Percentiles rank a stretch among this genome's conserved stretches.
Evolutionary conservation across 1,140 invertebrate species (phyloP).

Genomic region (Drosophila watanabei): DNA sequence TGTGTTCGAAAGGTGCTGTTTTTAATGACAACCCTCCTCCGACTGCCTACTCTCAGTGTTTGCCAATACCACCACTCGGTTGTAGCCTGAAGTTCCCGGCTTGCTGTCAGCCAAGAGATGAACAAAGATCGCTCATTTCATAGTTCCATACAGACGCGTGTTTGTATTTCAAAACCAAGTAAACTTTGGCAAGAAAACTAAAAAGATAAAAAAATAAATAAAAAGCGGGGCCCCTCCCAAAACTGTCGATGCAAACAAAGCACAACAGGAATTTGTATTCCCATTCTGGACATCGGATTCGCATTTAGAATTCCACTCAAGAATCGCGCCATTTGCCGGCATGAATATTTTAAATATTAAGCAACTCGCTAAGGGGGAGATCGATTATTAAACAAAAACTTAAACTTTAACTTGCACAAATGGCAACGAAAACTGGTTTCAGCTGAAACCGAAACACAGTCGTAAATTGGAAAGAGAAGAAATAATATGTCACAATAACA

Average conservation of each 20-base stretch:
- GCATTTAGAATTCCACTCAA: constrained; percentile 53
- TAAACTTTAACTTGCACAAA: constrained; percentile 31
- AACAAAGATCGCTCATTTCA: constrained; percentile 22
- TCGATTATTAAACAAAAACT: constrained; percentile 52
- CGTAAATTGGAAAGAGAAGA: constrained; percentile 24
- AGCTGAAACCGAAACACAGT: constrained; percentile 22
- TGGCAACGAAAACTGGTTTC: constrained; percentile 57
- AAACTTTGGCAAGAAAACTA: constrained; percentile 24
- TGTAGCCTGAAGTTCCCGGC: constrained; percentile 9
- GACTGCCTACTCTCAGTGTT: constrained; percentile 18
- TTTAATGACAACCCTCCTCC: constrained; percentile 32
- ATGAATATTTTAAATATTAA: constrained; percentile 63
- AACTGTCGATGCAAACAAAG: constrained; percentile 13
- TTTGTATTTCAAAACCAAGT: constrained; percentile 36
- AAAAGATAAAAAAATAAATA: background rate
- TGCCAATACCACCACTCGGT: constrained; percentile 10
- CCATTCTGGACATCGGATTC: constrained; percentile 36
- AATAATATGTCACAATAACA: constrained; percentile 30
- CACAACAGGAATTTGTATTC: constrained; percentile 30
- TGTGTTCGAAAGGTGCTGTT: constrained; percentile 39
- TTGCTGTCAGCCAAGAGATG: constrained; percentile 19
- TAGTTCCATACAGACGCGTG: constrained; percentile 24
- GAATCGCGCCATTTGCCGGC: constrained; percentile 16
- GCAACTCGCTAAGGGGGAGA: constrained; percentile 46
- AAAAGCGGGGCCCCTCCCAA: background rate